A percentile compares a stretch with the other conserved stretches of the same genome.
Conservation (phyloP, 2,888 invertebrate genomes). For the Chaitophorus viminalis region DNA sequence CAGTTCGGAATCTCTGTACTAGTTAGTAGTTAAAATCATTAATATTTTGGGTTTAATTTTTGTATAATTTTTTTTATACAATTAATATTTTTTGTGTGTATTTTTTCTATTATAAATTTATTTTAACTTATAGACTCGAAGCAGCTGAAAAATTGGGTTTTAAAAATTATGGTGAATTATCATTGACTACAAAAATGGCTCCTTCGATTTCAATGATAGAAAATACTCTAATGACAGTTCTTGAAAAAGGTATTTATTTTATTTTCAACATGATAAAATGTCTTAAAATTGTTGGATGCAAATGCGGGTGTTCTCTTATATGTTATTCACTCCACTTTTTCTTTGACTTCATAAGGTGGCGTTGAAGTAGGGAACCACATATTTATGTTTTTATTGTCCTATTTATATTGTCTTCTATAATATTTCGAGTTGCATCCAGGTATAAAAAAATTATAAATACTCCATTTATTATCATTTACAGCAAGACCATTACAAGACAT, state of each 20-base stretch:
- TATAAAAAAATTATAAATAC: background rate
- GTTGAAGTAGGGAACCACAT: no score
- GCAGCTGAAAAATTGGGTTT: conserved; percentile 84
- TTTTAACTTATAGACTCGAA: conserved; percentile 70
- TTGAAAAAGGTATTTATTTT: conserved; percentile 70
- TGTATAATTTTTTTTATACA: background rate
- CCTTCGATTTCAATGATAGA: conserved; percentile 80
- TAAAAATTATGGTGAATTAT: conserved; percentile 83
- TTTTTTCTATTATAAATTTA: background rate
- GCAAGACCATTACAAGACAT: conserved; percentile 80
- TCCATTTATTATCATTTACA: conserved; percentile 64
- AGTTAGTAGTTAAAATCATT: no score
- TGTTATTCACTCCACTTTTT: no score
- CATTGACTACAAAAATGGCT: conserved; percentile 95
- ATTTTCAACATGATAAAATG: background rate
- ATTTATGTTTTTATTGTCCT: no score
- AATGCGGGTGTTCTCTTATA: no score
- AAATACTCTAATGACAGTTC: conserved; percentile 75
- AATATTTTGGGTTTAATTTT: no score
- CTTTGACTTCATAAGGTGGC: no score
- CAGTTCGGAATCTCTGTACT: no score
- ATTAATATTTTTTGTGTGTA: background rate
- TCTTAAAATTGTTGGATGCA: no score
- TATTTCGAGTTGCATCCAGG: conserved; percentile 16
- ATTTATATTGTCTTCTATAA: no score